phyloP scores from a whole-genome alignment of 1,140 invertebrate genomes.

The fruit fly (Drosophila melanogaster) region DNA sequence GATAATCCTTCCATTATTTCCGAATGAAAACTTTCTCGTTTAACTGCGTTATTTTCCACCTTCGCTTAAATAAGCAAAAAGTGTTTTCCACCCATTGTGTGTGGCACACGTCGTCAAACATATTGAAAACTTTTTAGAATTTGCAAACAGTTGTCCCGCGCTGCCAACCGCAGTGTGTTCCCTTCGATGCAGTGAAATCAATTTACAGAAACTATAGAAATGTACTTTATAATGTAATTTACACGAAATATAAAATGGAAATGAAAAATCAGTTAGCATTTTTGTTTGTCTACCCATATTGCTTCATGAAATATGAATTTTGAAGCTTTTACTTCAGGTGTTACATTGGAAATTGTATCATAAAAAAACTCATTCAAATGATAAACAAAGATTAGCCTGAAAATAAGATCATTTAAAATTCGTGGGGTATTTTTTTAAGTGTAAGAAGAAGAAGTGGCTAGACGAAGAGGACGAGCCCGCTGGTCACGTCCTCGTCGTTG shows the following conservation, averaged over 20 bases:
- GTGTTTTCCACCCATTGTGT: constrained; percentile 48
- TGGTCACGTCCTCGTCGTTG: constrained; percentile 72
- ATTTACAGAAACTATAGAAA: neutral
- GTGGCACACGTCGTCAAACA: constrained; percentile 62
- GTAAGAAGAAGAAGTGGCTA: constrained; percentile 13
- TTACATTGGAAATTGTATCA: too few species aligned
- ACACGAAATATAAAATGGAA: neutral
- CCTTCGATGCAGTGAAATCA: constrained; percentile 7
- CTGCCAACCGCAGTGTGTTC: constrained; percentile 60
- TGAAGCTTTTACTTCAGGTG: too few species aligned
- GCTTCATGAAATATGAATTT: too few species aligned
- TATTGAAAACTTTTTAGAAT: constrained; percentile 81
- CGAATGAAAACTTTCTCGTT: constrained; percentile 31
- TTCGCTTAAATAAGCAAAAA: constrained; percentile 40
- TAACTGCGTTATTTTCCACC: constrained; percentile 25
- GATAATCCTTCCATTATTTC: constrained; percentile 24
- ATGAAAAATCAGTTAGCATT: neutral
- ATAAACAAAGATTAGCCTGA: too few species aligned
- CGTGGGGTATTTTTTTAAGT: constrained; percentile 1
- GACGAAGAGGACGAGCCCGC: constrained; percentile 39
- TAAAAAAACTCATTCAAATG: too few species aligned
- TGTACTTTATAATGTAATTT: neutral
- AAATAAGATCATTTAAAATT: too few species aligned
- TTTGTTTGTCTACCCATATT: neutral
- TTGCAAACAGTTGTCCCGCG: constrained; percentile 76